phyloP scores from a whole-genome alignment of 2,113 vertebrate genomes.

The Xiphophorus couchianus region DNA sequence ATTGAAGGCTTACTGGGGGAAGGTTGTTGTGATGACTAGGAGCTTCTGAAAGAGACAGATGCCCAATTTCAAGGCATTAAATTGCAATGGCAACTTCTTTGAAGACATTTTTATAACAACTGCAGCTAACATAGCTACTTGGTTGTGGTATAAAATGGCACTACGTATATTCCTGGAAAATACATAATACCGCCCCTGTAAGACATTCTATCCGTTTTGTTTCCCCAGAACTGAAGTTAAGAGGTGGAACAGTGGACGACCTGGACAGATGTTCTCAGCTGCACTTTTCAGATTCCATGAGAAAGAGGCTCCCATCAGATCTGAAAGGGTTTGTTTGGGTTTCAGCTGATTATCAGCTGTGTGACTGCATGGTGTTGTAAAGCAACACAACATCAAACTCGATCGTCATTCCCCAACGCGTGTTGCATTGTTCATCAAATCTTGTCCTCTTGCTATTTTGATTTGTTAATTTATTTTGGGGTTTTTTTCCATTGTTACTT shows the following conservation, averaged over 20 bases:
- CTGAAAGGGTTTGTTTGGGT: constrained; percentile 9
- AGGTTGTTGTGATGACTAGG: too few species aligned
- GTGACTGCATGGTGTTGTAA: background rate
- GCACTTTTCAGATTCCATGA: constrained; percentile 6
- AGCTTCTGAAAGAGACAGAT: too few species aligned
- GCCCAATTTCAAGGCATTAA: too few species aligned
- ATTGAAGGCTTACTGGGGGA: too few species aligned
- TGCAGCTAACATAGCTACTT: too few species aligned
- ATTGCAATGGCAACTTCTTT: too few species aligned
- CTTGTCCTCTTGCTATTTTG: constrained; percentile 4
- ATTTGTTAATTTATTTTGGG: constrained; percentile 6
- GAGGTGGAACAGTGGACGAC: background rate
- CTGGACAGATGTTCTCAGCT: background rate
- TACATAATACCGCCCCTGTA: too few species aligned
- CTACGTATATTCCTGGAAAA: too few species aligned
- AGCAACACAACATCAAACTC: background rate
- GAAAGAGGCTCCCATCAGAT: constrained; percentile 1
- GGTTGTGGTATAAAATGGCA: too few species aligned
- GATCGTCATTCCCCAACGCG: constrained; percentile 9
- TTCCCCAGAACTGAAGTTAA: constrained; percentile 50
- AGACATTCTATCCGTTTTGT: constrained; percentile 5
- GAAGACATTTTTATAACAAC: too few species aligned
- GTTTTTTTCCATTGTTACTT: background rate
- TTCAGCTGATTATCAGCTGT: background rate
- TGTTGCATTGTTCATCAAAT: constrained; percentile 2